Base-by-base conservation (phyloP, 2,797 vertebrate genomes). In the Botia almorhae region DNA sequence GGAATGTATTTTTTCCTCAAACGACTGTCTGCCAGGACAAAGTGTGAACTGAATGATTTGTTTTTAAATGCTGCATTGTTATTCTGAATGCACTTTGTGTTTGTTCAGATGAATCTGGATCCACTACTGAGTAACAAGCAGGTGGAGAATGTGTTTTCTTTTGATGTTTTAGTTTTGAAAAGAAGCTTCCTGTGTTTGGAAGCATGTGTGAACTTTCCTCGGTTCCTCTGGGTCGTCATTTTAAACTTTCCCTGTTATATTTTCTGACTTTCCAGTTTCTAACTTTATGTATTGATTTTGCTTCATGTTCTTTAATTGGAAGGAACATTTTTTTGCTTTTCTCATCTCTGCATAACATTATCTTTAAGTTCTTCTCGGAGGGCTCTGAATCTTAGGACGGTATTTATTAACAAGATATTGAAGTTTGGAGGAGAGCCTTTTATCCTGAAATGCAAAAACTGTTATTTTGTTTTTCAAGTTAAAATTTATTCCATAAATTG, bases 401-500 rank as follows among this genome's bases (percentile, higher is more conserved):
- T 93, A 93, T 93, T 93, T 92, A 93, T 92, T 88, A 90, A 86
- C 84, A 83, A 79, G 86, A n/a, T n/a, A 88, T 87, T 81, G 69
- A 81, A 69, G 69, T 79, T 82, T 87, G 83, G 87, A 23, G n/a
- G 26, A 68, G 68, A 76, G 87, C 80, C 14, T 90, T 86, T 81
- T 55, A 70, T 88, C 84, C 69, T 16, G 29, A 85, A 85, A 86
- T 85, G 83, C 81, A 85, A 89, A 73, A 81, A 74, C 85, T 84
- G 83, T 81, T 69, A 88, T 85, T 81, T 83, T 84, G 80, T 78
- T 82, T 88, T 90, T 90, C 81, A 84, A 87, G 83, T 89, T 82
- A 85, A 84, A 84, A 82, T 88, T 91, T 91, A 87, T 91, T 93
- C 90, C 91, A 89, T 90, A 80, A 93, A 90, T 93, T 93, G 91